Evolutionary conservation across 2,888 invertebrate species (phyloP).

Genomic region (Scotopteryx bipunctaria): DNA sequence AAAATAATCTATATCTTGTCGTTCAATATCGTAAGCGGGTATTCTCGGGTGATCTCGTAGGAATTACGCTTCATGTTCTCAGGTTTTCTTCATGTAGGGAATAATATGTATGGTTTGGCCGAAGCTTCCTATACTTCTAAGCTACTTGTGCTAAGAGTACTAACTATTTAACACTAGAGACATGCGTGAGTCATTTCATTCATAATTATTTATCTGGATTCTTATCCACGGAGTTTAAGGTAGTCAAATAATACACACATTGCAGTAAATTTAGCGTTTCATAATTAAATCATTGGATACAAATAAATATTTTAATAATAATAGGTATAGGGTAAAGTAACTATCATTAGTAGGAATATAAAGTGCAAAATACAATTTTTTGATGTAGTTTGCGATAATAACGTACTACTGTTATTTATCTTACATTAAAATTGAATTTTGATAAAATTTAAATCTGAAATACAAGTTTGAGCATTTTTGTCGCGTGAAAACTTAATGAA

Average conservation of each 20-base stretch:
- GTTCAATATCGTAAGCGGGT: too few species aligned
- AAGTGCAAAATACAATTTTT: conserved; percentile 46
- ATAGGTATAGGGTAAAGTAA: conserved; percentile 32
- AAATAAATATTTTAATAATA: conserved; percentile 48
- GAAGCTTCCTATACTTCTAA: too few species aligned
- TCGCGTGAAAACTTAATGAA: conserved; percentile 42
- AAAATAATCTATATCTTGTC: too few species aligned
- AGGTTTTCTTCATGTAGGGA: too few species aligned
- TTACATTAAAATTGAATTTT: background rate
- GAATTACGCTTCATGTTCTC: too few species aligned
- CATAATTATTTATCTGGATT: too few species aligned
- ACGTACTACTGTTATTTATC: conserved; percentile 8
- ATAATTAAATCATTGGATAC: conserved; percentile 57
- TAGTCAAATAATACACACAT: conserved; percentile 48
- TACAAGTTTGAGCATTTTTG: conserved; percentile 37
- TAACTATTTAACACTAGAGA: too few species aligned
- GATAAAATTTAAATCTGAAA: conserved; percentile 15
- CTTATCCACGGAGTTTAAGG: too few species aligned
- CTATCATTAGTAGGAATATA: conserved; percentile 38
- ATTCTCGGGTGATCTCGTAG: too few species aligned
- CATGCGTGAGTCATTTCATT: too few species aligned
- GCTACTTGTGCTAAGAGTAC: too few species aligned
- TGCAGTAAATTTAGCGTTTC: conserved; percentile 60
- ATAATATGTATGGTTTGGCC: too few species aligned
- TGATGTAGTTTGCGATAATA: conserved; percentile 38